Evolutionary conservation across 2,888 invertebrate species (phyloP).

Genomic region (Argynnis bischoffii): DNA sequence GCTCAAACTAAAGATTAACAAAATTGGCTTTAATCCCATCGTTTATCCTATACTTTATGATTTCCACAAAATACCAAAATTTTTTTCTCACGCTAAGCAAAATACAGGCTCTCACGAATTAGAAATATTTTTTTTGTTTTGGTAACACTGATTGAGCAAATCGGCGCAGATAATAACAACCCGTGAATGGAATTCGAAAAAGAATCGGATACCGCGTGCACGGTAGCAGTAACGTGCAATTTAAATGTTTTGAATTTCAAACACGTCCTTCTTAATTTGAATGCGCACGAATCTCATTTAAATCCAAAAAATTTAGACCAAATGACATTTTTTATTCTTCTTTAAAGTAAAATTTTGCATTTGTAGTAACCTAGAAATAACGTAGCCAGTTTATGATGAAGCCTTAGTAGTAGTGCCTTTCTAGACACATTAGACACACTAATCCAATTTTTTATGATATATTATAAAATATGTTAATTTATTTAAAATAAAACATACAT

Average conservation of each 20-base stretch:
- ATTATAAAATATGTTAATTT: too few relatives aligned
- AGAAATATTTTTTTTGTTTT: constrained; percentile 68
- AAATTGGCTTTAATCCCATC: constrained; percentile 38
- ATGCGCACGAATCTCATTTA: constrained; percentile 42
- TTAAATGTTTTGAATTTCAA: constrained; percentile 81
- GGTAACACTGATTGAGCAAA: constrained; percentile 72
- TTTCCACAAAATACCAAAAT: constrained; percentile 39
- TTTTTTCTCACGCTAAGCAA: constrained; percentile 75
- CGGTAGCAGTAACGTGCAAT: constrained; percentile 80
- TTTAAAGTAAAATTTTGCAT: constrained; percentile 3
- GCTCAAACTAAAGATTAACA: constrained; percentile 31
- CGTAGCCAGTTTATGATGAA: too few relatives aligned
- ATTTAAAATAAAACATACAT: too few relatives aligned
- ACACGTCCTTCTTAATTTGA: constrained; percentile 53
- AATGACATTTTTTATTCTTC: constrained; percentile 34
- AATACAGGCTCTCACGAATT: constrained; percentile 73
- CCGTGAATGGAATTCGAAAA: constrained; percentile 68
- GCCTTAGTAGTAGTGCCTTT: too few relatives aligned
- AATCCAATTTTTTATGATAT: too few relatives aligned
- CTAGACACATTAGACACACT: too few relatives aligned
- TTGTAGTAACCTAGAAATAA: neutral
- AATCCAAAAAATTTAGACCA: constrained; percentile 23
- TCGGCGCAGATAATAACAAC: constrained; percentile 76
- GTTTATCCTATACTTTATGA: constrained; percentile 37
- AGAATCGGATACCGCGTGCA: constrained; percentile 65